A percentile compares a stretch with the other conserved stretches of the same genome.
phyloP scores from a whole-genome alignment of 2,113 vertebrate genomes.

The Lamprotornis superbus region DNA sequence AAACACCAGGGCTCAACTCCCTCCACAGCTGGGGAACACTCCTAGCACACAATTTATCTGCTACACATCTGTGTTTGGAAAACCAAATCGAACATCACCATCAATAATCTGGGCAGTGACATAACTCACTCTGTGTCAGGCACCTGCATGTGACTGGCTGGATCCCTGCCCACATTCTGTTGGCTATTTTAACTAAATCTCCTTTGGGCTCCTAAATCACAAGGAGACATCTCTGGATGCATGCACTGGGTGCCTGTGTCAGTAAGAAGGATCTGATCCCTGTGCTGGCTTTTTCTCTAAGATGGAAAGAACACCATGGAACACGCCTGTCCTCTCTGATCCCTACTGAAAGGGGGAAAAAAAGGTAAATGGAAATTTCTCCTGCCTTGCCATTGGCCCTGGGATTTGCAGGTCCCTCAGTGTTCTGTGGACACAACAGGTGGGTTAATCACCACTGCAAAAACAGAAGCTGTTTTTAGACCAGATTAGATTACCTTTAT shows the following conservation, averaged over 20 bases:
- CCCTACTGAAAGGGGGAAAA: background rate
- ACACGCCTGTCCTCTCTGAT: background rate
- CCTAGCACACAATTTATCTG: background rate
- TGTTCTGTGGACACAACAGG: background rate
- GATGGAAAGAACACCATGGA: background rate
- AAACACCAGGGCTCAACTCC: background rate
- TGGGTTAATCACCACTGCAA: background rate
- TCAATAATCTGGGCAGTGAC: background rate
- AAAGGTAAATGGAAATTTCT: background rate
- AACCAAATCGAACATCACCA: rapidly evolving
- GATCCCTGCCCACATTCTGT: background rate
- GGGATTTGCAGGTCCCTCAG: background rate
- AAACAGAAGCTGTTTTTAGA: background rate
- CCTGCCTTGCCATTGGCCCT: background rate
- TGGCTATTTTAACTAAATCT: background rate
- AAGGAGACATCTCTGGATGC: background rate
- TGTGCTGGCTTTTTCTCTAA: background rate
- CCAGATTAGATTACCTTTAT: background rate
- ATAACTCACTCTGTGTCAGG: background rate
- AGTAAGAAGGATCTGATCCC: background rate
- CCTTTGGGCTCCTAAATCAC: background rate
- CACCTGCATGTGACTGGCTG: background rate
- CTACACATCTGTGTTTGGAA: background rate
- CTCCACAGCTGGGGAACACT: background rate
- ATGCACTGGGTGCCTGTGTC: background rate